Evolutionary conservation across 2,888 invertebrate species (phyloP).

Genomic region (Meiosimyza platycephala): DNA sequence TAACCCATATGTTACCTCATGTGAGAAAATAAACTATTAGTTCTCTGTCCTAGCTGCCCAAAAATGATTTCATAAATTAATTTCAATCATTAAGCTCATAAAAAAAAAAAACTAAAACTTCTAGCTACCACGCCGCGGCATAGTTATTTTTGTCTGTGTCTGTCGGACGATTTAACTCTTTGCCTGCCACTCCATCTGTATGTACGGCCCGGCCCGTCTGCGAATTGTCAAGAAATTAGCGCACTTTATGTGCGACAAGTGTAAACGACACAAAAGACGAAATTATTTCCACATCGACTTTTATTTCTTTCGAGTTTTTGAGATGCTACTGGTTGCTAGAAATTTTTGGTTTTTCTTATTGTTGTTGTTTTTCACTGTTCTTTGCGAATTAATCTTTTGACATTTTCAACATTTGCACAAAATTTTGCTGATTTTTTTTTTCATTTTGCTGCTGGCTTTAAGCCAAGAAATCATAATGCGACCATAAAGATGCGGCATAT

Average conservation of each 20-base stretch:
- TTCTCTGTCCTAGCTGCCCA: too few species aligned
- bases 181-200: background rate
- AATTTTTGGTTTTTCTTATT: slow-evolving; percentile 1
- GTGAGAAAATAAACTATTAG: too few species aligned
- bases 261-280: slow-evolving; percentile 30
- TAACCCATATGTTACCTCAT: too few species aligned
- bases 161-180: background rate
- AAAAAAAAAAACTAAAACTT: slow-evolving; percentile 1
- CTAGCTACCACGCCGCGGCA: background rate
- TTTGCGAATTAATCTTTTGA: slow-evolving; percentile 35
- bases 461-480: slow-evolving; percentile 35
- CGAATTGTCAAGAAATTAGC: slow-evolving; percentile 31
- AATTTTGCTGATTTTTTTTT: slow-evolving; percentile 11
- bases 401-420: slow-evolving; percentile 35
- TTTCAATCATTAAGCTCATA: slow-evolving; percentile 17
- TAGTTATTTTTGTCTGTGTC: background rate
- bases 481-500: slow-evolving; percentile 14
- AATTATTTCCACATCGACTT: slow-evolving; percentile 1
- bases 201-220: background rate
- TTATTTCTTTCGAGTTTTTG: background rate
- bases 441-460: slow-evolving; percentile 5
- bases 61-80: slow-evolving; percentile 29
- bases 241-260: slow-evolving; percentile 37
- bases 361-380: slow-evolving; percentile 6
- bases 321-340: background rate